Conservation (phyloP, 2,113 vertebrate genomes). For the Gymnobelideus leadbeateri region DNA sequence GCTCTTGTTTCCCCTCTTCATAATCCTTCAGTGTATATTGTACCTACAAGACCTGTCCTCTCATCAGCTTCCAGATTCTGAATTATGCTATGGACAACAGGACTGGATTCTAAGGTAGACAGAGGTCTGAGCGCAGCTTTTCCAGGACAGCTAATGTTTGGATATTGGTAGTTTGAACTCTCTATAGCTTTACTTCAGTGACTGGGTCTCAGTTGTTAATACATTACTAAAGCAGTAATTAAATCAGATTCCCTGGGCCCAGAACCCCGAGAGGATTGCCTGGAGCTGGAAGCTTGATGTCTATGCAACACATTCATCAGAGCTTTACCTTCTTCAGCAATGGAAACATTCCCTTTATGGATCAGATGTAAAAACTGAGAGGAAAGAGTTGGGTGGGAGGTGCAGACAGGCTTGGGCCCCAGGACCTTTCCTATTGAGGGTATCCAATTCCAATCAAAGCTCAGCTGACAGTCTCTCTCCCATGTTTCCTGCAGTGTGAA, state of each 20-base stretch:
- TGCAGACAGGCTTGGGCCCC: background rate
- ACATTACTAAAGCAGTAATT: background rate
- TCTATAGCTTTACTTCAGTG: background rate
- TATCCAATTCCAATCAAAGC: rapidly evolving
- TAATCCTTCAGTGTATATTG: background rate
- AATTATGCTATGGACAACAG: background rate
- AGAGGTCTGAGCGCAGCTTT: background rate
- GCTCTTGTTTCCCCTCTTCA: background rate
- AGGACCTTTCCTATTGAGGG: background rate
- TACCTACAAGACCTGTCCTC: background rate
- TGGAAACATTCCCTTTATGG: background rate
- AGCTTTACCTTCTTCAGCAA: background rate
- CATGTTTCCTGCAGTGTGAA: constrained; percentile 89
- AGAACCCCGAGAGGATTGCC: background rate
- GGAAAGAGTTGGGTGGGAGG: background rate
- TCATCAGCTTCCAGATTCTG: background rate
- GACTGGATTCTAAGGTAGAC: background rate
- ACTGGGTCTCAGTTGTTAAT: background rate
- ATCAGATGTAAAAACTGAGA: background rate
- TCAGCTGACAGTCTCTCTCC: background rate
- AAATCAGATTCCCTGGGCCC: background rate
- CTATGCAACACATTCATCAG: background rate
- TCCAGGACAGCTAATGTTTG: background rate
- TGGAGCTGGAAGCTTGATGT: background rate
- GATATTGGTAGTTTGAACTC: background rate